Percentiles rank a stretch among this genome's conserved stretches.
phyloP scores from a whole-genome alignment of 2,113 vertebrate genomes.

The Amphilophus citrinellus region DNA sequence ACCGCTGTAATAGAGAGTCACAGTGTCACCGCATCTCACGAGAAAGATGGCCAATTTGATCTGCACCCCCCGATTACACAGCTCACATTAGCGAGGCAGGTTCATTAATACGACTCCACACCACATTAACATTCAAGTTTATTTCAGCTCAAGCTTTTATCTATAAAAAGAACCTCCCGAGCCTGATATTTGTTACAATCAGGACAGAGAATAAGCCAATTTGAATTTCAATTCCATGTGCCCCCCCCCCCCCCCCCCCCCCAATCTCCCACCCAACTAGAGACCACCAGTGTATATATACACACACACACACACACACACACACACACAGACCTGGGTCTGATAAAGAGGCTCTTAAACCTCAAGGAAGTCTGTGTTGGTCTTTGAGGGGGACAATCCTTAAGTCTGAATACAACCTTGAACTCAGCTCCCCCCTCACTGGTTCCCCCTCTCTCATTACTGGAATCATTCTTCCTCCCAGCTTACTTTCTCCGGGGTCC shows the following conservation, averaged over 20 bases:
- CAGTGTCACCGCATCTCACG: not conserved
- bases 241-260: slow-evolving; percentile 49
- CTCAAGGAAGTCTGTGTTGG: slow-evolving; percentile 74
- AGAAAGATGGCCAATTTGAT: not conserved
- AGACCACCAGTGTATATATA: slow-evolving; percentile 66
- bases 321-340: slow-evolving; percentile 41
- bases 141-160: not conserved
- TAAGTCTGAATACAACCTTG: slow-evolving; percentile 77
- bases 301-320: not conserved
- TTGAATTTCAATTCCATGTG: slow-evolving; percentile 81
- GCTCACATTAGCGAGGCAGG: not conserved
- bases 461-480: slow-evolving; percentile 52
- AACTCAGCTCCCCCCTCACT: slow-evolving; percentile 51
- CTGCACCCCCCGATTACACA: not conserved
- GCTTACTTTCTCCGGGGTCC: slow-evolving; percentile 67
- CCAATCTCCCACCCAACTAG: slow-evolving; percentile 44
- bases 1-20: not conserved
- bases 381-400: slow-evolving; percentile 75
- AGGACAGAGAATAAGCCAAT: slow-evolving; percentile 59
- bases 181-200: slow-evolving; percentile 42
- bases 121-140: slow-evolving; percentile 20
- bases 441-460: slow-evolving; percentile 70
- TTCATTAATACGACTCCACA: not conserved
- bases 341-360: slow-evolving; percentile 80
- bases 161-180: not conserved